Evolutionary conservation across 2,797 vertebrate genomes (phyloP), one percentile per base, ranked within the genome.

Genomic region (Xenentodon cancila): DNA sequence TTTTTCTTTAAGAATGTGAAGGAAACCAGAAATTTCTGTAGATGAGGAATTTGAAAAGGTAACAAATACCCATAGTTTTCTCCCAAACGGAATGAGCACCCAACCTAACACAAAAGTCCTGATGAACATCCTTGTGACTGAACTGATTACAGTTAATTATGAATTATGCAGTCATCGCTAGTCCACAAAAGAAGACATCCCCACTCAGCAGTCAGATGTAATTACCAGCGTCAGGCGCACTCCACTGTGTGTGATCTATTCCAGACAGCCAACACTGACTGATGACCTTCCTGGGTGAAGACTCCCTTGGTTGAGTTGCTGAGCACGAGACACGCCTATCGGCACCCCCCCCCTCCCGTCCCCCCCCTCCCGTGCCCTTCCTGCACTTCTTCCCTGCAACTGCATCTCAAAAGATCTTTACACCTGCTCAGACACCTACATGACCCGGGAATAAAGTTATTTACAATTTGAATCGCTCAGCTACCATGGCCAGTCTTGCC

Each of bases 111-210:
- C 68, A 85, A 85, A 87, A 84, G 72, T 34, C 78, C 64, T 67
- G 82, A 74, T 82, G 80, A 87, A 88, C 81, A 77, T 83, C 70
- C 69, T 71, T 64, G 71, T 68, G 84, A 85, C 81, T 85, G 87
- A 96, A 75, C 92, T 95, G 95, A 97, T 95, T 96, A 94, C 92
- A 88, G 93, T 95, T 95, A 95, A 96, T 97, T 97, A 96, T 97
- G 95, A 97, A 98, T 97, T 95, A 97, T 96, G 95, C 95, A 96
- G 94, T 94, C 95, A 94, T 88, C 95, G 95, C 95, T 94, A 95
- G 93, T 93, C 95, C 95, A 96, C 95, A 96, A 95, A 98, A 96
- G 95, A 97, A 97, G 96, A 98, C 96, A 96, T 97, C 95, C 94
- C 94, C 94, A 94, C 95, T 95, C 95, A 91, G 94, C 96, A 96